These are phyloP conservation scores for Drosophila acutilabella DNA, from an alignment of 2,888 invertebrate genomes.

Conservation along the genomic window DNA sequence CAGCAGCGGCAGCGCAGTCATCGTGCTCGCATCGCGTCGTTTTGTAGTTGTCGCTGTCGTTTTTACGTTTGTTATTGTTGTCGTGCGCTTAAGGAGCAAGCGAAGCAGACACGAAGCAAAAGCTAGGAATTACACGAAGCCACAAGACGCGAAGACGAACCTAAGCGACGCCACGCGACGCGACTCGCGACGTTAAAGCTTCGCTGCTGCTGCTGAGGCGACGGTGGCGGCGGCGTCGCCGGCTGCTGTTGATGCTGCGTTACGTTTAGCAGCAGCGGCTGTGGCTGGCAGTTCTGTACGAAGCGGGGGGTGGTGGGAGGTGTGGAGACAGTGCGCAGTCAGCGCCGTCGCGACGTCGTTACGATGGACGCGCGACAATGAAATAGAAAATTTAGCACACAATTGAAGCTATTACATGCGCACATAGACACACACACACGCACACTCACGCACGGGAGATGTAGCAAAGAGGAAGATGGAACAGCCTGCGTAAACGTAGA, in stretches of 20 bases:
- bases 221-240: neutral
- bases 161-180: constrained; percentile 14
- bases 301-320: neutral
- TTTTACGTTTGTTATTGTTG: constrained; percentile 10
- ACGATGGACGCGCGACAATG: constrained; percentile 61
- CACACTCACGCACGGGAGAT: constrained; percentile 13
- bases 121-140: constrained; percentile 37
- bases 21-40: constrained; percentile 30
- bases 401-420: constrained; percentile 70
- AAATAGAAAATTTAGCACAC: constrained; percentile 80
- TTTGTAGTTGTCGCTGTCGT: constrained; percentile 11
- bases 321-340: constrained; percentile 28
- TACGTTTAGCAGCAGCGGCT: neutral
- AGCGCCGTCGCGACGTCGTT: constrained; percentile 34
- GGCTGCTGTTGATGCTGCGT: constrained; percentile 7
- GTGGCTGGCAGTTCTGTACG: too few species aligned
- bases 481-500: neutral
- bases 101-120: constrained; percentile 54
- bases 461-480: neutral
- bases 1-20: constrained; percentile 34
- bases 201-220: constrained; percentile 12
- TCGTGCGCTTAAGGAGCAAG: constrained; percentile 30
- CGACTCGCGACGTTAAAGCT: constrained; percentile 3
- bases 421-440: constrained; percentile 39
- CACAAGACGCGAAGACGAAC: constrained; percentile 28